These are phyloP conservation scores for Torymus tubicola DNA, from an alignment of 2,888 invertebrate genomes.

Conservation along the genomic window DNA sequence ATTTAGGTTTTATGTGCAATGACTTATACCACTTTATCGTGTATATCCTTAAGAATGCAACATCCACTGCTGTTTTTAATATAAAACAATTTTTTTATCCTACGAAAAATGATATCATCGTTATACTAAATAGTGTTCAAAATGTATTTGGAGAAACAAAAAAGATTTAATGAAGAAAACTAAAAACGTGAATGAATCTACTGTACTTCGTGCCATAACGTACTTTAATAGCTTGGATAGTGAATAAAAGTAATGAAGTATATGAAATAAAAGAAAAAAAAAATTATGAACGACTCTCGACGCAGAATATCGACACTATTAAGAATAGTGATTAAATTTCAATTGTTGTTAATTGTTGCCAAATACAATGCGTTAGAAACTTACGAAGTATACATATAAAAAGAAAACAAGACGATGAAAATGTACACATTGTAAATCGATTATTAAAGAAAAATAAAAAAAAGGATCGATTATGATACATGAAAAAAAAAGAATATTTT, in stretches of 20 bases:
- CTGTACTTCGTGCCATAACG: constrained; percentile 49
- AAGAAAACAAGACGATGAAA: neutral
- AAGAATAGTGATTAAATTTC: constrained; percentile 61
- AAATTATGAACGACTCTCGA: constrained; percentile 40
- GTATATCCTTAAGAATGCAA: constrained; percentile 38
- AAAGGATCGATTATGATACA: constrained; percentile 28
- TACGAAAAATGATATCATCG: constrained; percentile 32
- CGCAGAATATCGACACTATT: constrained; percentile 54
- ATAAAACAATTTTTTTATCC: constrained; percentile 53
- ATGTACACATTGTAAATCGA: constrained; percentile 48
- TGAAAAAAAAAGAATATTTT: constrained; percentile 45
- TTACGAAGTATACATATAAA: constrained; percentile 42
- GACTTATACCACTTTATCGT: constrained; percentile 35
- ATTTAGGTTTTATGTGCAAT: constrained; percentile 52
- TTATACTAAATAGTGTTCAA: constrained; percentile 47
- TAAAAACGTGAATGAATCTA: constrained; percentile 34
- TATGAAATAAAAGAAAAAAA: constrained; percentile 26
- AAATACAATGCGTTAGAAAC: constrained; percentile 65
- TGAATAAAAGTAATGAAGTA: constrained; percentile 21
- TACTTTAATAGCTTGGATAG: constrained; percentile 44
- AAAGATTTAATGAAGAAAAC: neutral
- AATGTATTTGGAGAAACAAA: neutral
- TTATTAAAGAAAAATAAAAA: constrained; percentile 46
- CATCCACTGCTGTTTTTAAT: constrained; percentile 49
- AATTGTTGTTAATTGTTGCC: constrained; percentile 76